Evolutionary conservation across 2,797 vertebrate genomes (phyloP).

Genomic region (Acanthurus tractus): DNA sequence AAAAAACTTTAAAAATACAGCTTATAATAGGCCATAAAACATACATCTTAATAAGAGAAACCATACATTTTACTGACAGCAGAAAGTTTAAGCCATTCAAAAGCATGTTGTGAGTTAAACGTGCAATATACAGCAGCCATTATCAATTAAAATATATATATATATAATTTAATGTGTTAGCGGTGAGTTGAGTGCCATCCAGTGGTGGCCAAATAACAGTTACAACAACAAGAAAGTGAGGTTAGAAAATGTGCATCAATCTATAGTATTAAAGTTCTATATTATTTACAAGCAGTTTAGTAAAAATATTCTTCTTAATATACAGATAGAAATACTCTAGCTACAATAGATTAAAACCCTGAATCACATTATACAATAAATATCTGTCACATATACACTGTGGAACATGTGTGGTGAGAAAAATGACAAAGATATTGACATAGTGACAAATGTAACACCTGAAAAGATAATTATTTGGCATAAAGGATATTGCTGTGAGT

Average conservation of each 20-base stretch:
- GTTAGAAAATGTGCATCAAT: conserved; percentile 48
- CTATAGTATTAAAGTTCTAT: conserved; percentile 27
- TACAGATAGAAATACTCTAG: conserved; percentile 54
- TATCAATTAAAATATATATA: conserved; percentile 33
- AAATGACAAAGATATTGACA: conserved; percentile 25
- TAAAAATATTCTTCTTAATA: conserved; percentile 69
- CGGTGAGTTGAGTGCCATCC: conserved; percentile 62
- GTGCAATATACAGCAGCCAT: conserved; percentile 31
- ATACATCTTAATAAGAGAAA: not conserved
- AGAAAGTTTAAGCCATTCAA: conserved; percentile 21
- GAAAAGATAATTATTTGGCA: conserved; percentile 51
- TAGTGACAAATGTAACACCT: conserved; percentile 20
- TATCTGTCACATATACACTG: conserved; percentile 20
- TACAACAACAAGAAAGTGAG: conserved; percentile 57
- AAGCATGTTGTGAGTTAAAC: conserved; percentile 11
- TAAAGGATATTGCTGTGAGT: conserved; percentile 64
- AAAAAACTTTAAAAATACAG: conserved; percentile 25
- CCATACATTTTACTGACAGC: not conserved
- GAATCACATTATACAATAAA: conserved; percentile 69
- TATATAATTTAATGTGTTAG: conserved; percentile 44
- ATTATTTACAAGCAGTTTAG: conserved; percentile 72
- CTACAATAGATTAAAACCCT: conserved; percentile 65
- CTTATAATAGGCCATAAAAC: conserved; percentile 8
- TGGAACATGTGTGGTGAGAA: conserved; percentile 34
- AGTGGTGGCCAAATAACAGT: conserved; percentile 72